Evolutionary conservation across 2,888 invertebrate genomes (phyloP).

Genomic region (Diaprepes abbreviatus): DNA sequence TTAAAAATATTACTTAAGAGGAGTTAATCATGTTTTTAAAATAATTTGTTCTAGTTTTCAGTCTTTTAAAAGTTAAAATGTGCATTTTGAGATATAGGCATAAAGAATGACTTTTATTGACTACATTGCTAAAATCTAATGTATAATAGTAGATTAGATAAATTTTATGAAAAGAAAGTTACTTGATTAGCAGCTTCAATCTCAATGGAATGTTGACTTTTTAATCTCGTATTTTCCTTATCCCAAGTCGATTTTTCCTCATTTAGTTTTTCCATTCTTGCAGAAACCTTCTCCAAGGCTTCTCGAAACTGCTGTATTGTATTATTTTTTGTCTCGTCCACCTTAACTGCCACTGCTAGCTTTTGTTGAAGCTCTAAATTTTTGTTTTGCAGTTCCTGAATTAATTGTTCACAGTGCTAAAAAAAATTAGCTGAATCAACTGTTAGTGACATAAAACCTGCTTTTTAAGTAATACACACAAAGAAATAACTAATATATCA

Average conservation of each 20-base stretch:
- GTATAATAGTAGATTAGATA: too few species aligned
- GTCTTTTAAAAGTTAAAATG: too few species aligned
- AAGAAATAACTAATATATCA: too few species aligned
- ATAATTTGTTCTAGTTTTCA: too few species aligned
- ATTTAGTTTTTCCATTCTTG: slow-evolving; percentile 60
- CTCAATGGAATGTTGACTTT: slow-evolving; percentile 55
- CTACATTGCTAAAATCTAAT: too few species aligned
- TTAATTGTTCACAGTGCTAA: slow-evolving; percentile 83
- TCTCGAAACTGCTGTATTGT: slow-evolving; percentile 77
- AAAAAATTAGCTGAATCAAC: slow-evolving; percentile 39
- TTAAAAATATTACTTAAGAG: too few species aligned
- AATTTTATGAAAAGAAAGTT: too few species aligned
- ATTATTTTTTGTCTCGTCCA: slow-evolving; percentile 82
- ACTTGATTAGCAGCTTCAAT: slow-evolving; percentile 61
- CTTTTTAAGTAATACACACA: too few species aligned
- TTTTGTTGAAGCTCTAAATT: slow-evolving; percentile 84
- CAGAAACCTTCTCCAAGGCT: slow-evolving; percentile 72
- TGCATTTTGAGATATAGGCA: too few species aligned
- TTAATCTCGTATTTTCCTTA: slow-evolving; percentile 56
- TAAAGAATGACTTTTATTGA: too few species aligned
- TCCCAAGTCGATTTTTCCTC: slow-evolving; percentile 62
- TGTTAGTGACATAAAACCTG: slow-evolving; percentile 24
- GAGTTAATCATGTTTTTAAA: too few species aligned
- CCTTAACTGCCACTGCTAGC: slow-evolving; percentile 82
- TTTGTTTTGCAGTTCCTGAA: slow-evolving; percentile 80